A percentile compares a stretch with the other conserved stretches of the same genome.
Evolutionary conservation across 2,113 vertebrate species (phyloP).

Genomic region (Bombycilla garrulus): DNA sequence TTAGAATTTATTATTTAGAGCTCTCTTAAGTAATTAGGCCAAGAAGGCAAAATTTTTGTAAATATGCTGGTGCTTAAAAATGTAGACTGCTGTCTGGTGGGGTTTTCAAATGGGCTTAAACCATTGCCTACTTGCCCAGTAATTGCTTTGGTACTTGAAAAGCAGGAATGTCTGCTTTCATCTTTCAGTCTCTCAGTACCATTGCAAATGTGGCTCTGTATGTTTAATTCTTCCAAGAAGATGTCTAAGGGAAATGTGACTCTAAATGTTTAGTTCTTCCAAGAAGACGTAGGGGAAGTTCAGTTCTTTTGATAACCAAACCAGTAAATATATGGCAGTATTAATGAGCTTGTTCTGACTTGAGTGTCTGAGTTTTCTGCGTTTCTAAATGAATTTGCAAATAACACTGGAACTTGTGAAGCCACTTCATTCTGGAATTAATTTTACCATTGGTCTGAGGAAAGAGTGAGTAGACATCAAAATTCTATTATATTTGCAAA

Average conservation of each 20-base stretch:
- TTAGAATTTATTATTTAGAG: background rate
- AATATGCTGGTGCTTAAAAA: background rate
- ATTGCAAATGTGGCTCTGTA: background rate
- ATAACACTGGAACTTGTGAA: background rate
- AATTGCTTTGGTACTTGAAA: background rate
- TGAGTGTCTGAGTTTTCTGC: background rate
- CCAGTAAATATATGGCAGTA: background rate
- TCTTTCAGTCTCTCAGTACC: background rate
- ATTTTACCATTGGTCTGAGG: background rate
- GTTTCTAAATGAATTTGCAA: background rate
- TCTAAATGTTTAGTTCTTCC: background rate
- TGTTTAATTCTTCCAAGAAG: background rate
- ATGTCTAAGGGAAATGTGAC: no score
- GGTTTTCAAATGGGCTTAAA: background rate
- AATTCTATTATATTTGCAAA: background rate
- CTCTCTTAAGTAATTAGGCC: background rate
- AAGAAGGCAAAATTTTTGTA: background rate
- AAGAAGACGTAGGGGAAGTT: background rate
- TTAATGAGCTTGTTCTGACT: background rate
- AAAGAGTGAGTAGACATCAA: background rate
- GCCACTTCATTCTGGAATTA: background rate
- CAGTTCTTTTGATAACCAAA: background rate
- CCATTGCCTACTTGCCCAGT: background rate
- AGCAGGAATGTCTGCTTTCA: background rate
- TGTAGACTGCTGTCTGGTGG: background rate